Evolutionary conservation across 2,113 vertebrate genomes (phyloP), one percentile per base, ranked within the genome.

Genomic region (Actinemys pallida): DNA sequence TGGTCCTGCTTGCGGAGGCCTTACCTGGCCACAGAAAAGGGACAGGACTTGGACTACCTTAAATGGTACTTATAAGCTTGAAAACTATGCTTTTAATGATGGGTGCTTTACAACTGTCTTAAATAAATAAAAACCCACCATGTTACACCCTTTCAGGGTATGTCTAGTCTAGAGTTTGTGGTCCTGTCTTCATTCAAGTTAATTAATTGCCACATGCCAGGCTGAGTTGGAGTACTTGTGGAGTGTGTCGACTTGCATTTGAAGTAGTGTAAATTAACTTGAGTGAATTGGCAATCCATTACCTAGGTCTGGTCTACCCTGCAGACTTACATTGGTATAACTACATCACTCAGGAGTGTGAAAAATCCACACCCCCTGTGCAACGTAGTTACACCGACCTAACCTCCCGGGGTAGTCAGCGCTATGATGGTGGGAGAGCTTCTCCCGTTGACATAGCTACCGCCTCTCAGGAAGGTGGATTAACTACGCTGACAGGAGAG

Each of bases 111-210:
- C 42, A 76, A 6, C 10, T 76, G 42, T 76, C 3, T 42, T 45
- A 24, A 42, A 20, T 45, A 47, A 76, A 45, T 76, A 45, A 76
- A 76, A 76, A 76, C 6, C 6, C 25, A 45, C 45, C 12, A 45
- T 75, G 3, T 47, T 45, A 16, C 13, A 76, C 52, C 13, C 49
- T 93, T 86, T 83, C 81, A 42, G 35, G 87, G 35, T 57, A n/a
- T 16, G 12, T 19, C 1, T 2, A 13, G 7, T 69, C 29, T 42
- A 59, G 54, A 31, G 7, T 83, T 84, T 39, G 24, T 39, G 50
- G 19, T 42, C 1, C 84, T 83, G 2, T 0, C 1, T 87, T 62
- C 49, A 53, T 12, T 79, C 6, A 0, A 1, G 2, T 86, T 12
- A 86, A 31, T 65, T 27, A 13, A 56, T 84, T 0, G 0, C 49